Evolutionary conservation across 2,797 vertebrate species (phyloP).

Genomic region (Ctenochaetus hawaiiensis): DNA sequence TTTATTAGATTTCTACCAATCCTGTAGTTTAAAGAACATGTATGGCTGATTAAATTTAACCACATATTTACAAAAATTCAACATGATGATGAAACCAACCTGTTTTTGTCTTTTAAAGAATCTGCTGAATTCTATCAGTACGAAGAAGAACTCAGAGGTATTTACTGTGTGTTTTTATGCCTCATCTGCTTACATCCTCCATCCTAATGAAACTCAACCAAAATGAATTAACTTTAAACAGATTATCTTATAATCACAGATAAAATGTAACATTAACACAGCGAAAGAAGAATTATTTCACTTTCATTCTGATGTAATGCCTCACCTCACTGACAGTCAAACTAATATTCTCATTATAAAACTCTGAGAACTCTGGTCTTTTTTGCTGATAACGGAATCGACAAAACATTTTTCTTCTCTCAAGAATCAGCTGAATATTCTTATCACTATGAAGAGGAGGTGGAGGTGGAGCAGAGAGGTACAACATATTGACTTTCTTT

Average conservation of each 20-base stretch:
- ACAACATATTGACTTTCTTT: slow-evolving; percentile 2
- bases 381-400: slow-evolving; percentile 3
- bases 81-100: not conserved
- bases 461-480: slow-evolving; percentile 71
- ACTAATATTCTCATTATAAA: slow-evolving; percentile 6
- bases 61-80: not conserved
- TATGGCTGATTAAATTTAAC: not conserved
- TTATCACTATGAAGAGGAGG: slow-evolving; percentile 65
- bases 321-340: not conserved
- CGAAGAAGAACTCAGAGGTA: slow-evolving; percentile 85
- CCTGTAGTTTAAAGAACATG: not conserved
- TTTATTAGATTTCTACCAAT: not conserved
- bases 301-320: not conserved
- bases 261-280: not conserved
- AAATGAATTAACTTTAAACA: not conserved
- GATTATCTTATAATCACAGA: not conserved
- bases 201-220: not conserved
- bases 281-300: not conserved
- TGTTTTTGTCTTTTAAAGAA: slow-evolving; percentile 73
- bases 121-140: slow-evolving; percentile 82
- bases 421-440: slow-evolving; percentile 69
- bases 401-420: slow-evolving; percentile 17
- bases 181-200: slow-evolving; percentile 3
- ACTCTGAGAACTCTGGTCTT: not conserved
- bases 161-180: slow-evolving; percentile 29